phyloP scores from a whole-genome alignment of 2,888 invertebrate species.

The Callosobruchus maculatus region DNA sequence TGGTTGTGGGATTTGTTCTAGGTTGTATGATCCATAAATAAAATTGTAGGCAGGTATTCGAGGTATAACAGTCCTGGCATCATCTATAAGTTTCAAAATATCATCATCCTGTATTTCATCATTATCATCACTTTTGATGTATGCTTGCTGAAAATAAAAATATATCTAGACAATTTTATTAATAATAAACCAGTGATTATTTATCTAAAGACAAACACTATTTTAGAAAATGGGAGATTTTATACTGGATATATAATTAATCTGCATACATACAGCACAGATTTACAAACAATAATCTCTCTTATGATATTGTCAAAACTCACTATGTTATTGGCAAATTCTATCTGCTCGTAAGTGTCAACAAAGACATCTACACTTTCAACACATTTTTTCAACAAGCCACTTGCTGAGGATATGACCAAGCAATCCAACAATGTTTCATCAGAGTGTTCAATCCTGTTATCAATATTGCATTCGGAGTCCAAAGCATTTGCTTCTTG shows the following conservation, averaged over 20 bases:
- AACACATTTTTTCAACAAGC: constrained; percentile 38
- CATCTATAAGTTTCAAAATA: constrained; percentile 40
- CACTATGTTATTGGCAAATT: constrained; percentile 47
- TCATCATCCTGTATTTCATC: constrained; percentile 44
- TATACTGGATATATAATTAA: constrained; percentile 19
- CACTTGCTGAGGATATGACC: constrained; percentile 40
- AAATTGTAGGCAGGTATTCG: constrained; percentile 40
- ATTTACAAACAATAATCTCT: no score
- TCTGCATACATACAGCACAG: no score
- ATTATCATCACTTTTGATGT: constrained; percentile 29
- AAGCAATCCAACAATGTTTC: constrained; percentile 42
- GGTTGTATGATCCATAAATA: constrained; percentile 52
- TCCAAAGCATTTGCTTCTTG: constrained; percentile 35
- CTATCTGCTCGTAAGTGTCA: constrained; percentile 51
- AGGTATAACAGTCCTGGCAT: constrained; percentile 36
- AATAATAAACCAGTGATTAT: no score
- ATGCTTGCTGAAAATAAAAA: constrained; percentile 16
- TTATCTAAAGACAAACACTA: no score
- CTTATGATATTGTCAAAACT: no score
- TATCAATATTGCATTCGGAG: constrained; percentile 32
- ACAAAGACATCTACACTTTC: constrained; percentile 44
- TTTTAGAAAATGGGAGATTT: no score
- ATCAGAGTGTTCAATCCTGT: constrained; percentile 39
- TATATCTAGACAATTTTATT: neutral
- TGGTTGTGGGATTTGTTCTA: constrained; percentile 36